phyloP scores from a whole-genome alignment of 1,140 invertebrate genomes.

The Vanessa tameamea region DNA sequence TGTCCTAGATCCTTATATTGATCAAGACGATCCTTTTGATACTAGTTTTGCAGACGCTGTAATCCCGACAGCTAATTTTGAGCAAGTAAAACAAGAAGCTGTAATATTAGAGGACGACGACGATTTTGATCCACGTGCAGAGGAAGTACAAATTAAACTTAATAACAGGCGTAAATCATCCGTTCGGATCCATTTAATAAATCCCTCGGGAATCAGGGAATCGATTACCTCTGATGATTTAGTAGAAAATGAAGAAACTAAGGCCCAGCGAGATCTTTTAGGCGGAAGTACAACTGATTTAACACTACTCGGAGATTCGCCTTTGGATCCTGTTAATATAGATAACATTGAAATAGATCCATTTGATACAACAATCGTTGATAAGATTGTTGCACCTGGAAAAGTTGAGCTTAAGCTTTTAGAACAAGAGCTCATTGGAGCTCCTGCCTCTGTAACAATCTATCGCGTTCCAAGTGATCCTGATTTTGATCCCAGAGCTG shows the following conservation, averaged over 20 bases:
- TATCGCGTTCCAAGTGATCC: slow-evolving; percentile 82
- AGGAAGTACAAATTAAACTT: slow-evolving; percentile 78
- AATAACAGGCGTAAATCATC: slow-evolving; percentile 79
- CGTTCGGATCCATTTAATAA: slow-evolving; percentile 82
- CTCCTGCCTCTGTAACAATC: slow-evolving; percentile 59
- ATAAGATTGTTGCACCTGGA: slow-evolving; percentile 85
- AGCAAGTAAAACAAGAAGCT: slow-evolving; percentile 83
- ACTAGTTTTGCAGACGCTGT: slow-evolving; percentile 91
- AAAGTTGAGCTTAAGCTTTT: slow-evolving; percentile 89
- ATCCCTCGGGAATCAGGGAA: slow-evolving; percentile 78
- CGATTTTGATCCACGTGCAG: slow-evolving; percentile 85
- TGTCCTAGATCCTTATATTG: slow-evolving; percentile 66
- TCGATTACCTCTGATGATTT: slow-evolving; percentile 78
- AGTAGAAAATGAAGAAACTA: slow-evolving; percentile 60
- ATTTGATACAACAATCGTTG: slow-evolving; percentile 90
- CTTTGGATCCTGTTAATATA: slow-evolving; percentile 83
- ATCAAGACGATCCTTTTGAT: slow-evolving; percentile 89
- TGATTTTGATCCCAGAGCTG: slow-evolving; percentile 89
- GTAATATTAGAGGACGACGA: slow-evolving; percentile 82
- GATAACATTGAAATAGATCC: slow-evolving; percentile 87
- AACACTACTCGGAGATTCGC: slow-evolving; percentile 84
- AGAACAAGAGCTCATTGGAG: slow-evolving; percentile 87
- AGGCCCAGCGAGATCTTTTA: slow-evolving; percentile 82
- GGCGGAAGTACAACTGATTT: slow-evolving; percentile 90
- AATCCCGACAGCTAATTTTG: slow-evolving; percentile 75